Percentiles rank a stretch among this genome's conserved stretches.
These are phyloP conservation scores for Cosmorhoe ocellata DNA, from an alignment of 2,888 invertebrate species.

Conservation along the genomic window DNA sequence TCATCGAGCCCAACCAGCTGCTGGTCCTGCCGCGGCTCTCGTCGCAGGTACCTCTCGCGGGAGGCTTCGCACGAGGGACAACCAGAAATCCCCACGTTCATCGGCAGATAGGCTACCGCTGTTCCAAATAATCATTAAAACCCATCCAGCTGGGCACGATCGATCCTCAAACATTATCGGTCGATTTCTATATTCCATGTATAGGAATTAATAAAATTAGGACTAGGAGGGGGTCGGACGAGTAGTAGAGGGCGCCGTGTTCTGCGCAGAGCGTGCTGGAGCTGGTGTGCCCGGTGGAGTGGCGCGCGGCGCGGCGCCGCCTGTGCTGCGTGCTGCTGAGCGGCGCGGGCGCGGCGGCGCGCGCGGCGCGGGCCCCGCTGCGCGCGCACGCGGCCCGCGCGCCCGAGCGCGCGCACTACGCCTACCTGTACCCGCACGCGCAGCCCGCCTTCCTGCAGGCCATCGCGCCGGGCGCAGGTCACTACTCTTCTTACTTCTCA, in stretches of 20 bases:
- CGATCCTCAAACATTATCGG: no score
- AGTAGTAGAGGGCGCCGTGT: no score
- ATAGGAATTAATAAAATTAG: no score
- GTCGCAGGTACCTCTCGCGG: slow-evolving; percentile 86
- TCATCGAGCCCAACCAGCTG: slow-evolving; percentile 94
- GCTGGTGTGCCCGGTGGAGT: slow-evolving; percentile 94
- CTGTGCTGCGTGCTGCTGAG: slow-evolving; percentile 89
- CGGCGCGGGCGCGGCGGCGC: slow-evolving; percentile 87
- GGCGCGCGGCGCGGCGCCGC: slow-evolving; percentile 87
- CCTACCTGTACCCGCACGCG: slow-evolving; percentile 93
- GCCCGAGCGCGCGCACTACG: slow-evolving; percentile 90
- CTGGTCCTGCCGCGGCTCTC: slow-evolving; percentile 94
- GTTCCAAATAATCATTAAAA: no score
- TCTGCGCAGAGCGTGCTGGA: slow-evolving; percentile 85
- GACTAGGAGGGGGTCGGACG: no score
- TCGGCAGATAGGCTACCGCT: no score
- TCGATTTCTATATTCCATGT: no score
- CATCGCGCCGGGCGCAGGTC: slow-evolving; percentile 60
- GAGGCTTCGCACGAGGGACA: no score
- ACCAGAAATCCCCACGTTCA: no score
- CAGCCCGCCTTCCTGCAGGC: slow-evolving; percentile 92
- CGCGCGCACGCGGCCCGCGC: slow-evolving; percentile 84
- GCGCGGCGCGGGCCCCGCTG: slow-evolving; percentile 86
- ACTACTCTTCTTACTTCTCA: no score
- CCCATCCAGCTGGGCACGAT: no score